These are phyloP conservation scores for Sweltsa coloradensis DNA, from an alignment of 1,140 invertebrate species.

Conservation along the genomic window DNA sequence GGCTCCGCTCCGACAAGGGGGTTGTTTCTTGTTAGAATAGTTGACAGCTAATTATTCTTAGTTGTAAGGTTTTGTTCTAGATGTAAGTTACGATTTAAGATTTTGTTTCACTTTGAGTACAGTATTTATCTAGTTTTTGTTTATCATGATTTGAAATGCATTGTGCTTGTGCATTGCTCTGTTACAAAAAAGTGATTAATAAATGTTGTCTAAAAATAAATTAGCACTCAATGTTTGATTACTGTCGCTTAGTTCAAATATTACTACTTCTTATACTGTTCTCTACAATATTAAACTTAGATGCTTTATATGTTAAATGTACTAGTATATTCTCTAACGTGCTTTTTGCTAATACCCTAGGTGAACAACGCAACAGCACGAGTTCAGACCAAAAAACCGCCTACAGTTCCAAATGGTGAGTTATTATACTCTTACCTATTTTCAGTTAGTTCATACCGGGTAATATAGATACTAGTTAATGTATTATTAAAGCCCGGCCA, in stretches of 20 bases:
- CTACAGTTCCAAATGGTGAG: constrained; percentile 87
- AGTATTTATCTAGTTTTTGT: no score
- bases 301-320: background rate
- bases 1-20: constrained; percentile 3
- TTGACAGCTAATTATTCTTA: constrained; percentile 5
- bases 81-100: background rate
- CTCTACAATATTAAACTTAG: background rate
- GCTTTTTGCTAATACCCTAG: constrained; percentile 35
- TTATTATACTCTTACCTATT: background rate
- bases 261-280: no score
- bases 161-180: no score
- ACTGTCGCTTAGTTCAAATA: no score
- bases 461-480: no score
- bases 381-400: constrained; percentile 95
- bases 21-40: constrained; percentile 9
- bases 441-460: no score
- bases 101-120: no score
- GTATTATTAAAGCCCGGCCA: no score
- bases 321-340: background rate
- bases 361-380: constrained; percentile 96
- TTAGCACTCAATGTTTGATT: no score
- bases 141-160: no score
- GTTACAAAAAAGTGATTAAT: no score
- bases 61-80: background rate
- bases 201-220: no score